phyloP scores from a whole-genome alignment of 2,113 vertebrate species.

The Aspidoscelis tigris region DNA sequence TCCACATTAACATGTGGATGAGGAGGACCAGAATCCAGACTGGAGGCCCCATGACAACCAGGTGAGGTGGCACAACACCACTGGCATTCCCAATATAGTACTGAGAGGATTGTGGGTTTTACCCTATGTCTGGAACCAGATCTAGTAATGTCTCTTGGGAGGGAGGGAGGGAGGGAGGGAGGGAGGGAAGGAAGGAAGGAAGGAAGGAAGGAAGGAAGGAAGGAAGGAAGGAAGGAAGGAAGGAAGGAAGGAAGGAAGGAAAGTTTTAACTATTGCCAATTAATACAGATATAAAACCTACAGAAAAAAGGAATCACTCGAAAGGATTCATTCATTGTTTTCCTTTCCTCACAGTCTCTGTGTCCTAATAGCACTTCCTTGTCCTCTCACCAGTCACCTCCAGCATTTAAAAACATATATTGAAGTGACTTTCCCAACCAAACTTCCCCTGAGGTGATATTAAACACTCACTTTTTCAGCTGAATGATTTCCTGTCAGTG shows the following conservation, averaged over 20 bases:
- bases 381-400: slow-evolving; percentile 61
- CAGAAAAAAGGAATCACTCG: slow-evolving; percentile 30
- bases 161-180: not conserved
- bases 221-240: not conserved
- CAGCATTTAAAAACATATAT: slow-evolving; percentile 62
- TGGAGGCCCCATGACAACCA: too few relatives aligned
- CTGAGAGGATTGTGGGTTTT: too few relatives aligned
- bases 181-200: not conserved
- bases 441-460: slow-evolving; percentile 67
- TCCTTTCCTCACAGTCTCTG: slow-evolving; percentile 54
- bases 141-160: too few relatives aligned
- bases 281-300: slow-evolving; percentile 3
- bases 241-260: not conserved
- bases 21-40: too few relatives aligned
- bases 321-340: slow-evolving; percentile 36
- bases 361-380: slow-evolving; percentile 61
- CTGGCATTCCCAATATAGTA: too few relatives aligned
- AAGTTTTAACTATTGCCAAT: slow-evolving; percentile 61
- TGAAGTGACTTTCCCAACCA: slow-evolving; percentile 70
- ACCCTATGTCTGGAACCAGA: too few relatives aligned
- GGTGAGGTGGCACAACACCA: too few relatives aligned
- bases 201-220: not conserved
- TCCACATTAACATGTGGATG: too few relatives aligned
- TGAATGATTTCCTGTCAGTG: slow-evolving; percentile 81
- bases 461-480: slow-evolving; percentile 73